phyloP scores from a whole-genome alignment of 2,888 invertebrate species.

The Drosophila pseudotalamancana region DNA sequence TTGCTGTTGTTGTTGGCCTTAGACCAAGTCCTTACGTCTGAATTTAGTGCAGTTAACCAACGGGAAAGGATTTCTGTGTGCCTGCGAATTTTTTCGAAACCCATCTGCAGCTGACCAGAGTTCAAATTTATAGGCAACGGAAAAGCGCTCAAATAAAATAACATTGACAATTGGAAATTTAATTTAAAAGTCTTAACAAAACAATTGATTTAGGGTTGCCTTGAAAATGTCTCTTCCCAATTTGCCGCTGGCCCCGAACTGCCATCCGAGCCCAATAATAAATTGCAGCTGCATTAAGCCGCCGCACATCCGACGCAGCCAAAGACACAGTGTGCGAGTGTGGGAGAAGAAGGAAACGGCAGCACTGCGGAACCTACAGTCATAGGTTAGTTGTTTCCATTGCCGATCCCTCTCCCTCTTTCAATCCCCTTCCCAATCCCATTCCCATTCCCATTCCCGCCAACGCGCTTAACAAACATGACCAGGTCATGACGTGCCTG shows the following conservation, averaged over 20 bases:
- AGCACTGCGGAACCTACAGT: constrained; percentile 36
- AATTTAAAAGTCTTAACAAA: constrained; percentile 52
- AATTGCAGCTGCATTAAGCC: constrained; percentile 36
- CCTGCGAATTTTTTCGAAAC: constrained; percentile 1
- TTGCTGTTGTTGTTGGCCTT: constrained; percentile 23
- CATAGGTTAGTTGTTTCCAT: constrained; percentile 36
- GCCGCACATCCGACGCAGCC: constrained; percentile 4
- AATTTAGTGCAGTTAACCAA: constrained; percentile 47
- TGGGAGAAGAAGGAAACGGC: not conserved
- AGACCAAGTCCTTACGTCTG: constrained; percentile 35
- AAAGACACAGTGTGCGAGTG: not conserved
- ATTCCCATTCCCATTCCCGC: constrained; percentile 28
- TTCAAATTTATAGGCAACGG: constrained; percentile 58
- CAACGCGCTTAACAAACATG: constrained; percentile 57
- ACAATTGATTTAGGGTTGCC: constrained; percentile 56
- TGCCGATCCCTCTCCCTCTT: constrained; percentile 28
- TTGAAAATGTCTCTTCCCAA: constrained; percentile 25
- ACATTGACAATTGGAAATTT: constrained; percentile 66
- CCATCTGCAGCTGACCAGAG: constrained; percentile 32
- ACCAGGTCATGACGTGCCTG: constrained; percentile 53
- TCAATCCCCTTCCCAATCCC: too few relatives aligned
- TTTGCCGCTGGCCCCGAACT: constrained; percentile 6
- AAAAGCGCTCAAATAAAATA: constrained; percentile 66
- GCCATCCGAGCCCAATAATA: constrained; percentile 16
- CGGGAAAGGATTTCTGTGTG: constrained; percentile 17